Evolutionary conservation across 2,888 invertebrate species (phyloP), one percentile per base, ranked within the genome.

Genomic region (Cephus rjabovi): DNA sequence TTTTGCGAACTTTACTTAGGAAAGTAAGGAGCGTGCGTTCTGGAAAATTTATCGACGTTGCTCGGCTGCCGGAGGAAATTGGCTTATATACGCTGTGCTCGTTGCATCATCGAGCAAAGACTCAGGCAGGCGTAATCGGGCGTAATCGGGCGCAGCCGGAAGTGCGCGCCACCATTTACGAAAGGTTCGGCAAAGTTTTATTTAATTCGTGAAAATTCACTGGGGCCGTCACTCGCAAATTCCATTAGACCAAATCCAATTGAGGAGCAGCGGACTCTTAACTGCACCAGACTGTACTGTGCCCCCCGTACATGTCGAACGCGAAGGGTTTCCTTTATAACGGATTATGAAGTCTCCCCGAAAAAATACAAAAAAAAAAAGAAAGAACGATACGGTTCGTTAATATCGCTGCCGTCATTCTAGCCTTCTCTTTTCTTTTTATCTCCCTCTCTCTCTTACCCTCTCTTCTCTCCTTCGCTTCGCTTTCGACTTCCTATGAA

Each of bases 161-260:
- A 40, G 40, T 40, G 40, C 40, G 40, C 40, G 15, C 40, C 15
- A 6, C 15, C 34, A 11, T 74, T 74, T n/a, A 3, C 74, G 74
- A 74, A 34, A 12, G n/a, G n/a, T 74, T 74, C 74, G 74, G 33
- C n/a, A 34, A 23, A 74, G 15, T 35, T 74, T n/a, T 12, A 23
- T 74, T 34, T 15, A 74, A 76, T 70, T 70, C 68, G 76, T 69
- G 69, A 74, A 74, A 74, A 34, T 74, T 35, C 12, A 40, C 35
- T 23, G 3, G 74, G n/a, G 35, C 33, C 69, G 75, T 33, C 75
- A 68, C 56, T 68, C 71, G 77, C 76, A 79, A 86, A 87, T 87
- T 83, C 81, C 82, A 87, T 87, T 86, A 86, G 82, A 76, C 81
- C 79, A 83, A 85, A 87, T 87, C 86, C 86, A 87, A 87, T 86